These are phyloP conservation scores for Leptinotarsa texana DNA, from an alignment of 1,140 invertebrate species.

Conservation along the genomic window DNA sequence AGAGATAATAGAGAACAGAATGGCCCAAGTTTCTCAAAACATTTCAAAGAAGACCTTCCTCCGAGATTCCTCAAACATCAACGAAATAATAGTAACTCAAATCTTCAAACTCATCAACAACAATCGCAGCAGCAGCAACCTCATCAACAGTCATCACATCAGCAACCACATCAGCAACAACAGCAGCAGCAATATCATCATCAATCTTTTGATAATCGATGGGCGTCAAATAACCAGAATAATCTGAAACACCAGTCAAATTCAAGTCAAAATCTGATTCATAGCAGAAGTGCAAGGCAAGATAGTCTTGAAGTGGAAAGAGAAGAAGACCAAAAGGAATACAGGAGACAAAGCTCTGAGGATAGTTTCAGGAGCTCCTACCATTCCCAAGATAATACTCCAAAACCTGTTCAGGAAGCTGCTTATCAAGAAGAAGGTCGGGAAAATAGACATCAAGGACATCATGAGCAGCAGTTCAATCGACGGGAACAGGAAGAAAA, in stretches of 20 bases:
- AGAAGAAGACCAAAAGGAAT: slow-evolving; percentile 38
- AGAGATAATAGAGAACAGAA: slow-evolving; percentile 43
- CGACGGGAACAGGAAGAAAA: slow-evolving; percentile 31
- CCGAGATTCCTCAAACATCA: slow-evolving; percentile 79
- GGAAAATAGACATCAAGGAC: slow-evolving; percentile 4
- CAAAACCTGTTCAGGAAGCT: not conserved
- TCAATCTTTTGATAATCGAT: slow-evolving; percentile 30
- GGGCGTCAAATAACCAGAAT: slow-evolving; percentile 4
- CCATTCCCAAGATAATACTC: slow-evolving; percentile 22
- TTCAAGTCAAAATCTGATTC: not conserved
- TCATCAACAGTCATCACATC: not conserved
- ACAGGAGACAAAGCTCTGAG: slow-evolving; percentile 43
- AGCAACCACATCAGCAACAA: not conserved
- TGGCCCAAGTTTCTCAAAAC: slow-evolving; percentile 65
- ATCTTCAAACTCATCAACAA: slow-evolving; percentile 28
- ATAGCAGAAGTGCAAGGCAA: slow-evolving; percentile 30
- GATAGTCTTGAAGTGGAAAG: slow-evolving; percentile 42
- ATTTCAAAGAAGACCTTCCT: slow-evolving; percentile 79
- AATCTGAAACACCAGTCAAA: slow-evolving; percentile 9
- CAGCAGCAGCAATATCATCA: slow-evolving; percentile 1
- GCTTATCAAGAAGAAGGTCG: slow-evolving; percentile 22
- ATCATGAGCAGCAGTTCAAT: slow-evolving; percentile 24
- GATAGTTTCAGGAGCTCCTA: slow-evolving; percentile 43
- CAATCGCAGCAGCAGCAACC: slow-evolving; percentile 20
- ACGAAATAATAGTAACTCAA: slow-evolving; percentile 42